Evolutionary conservation across 2,797 vertebrate species (phyloP).

Genomic region (Cygnus olor): DNA sequence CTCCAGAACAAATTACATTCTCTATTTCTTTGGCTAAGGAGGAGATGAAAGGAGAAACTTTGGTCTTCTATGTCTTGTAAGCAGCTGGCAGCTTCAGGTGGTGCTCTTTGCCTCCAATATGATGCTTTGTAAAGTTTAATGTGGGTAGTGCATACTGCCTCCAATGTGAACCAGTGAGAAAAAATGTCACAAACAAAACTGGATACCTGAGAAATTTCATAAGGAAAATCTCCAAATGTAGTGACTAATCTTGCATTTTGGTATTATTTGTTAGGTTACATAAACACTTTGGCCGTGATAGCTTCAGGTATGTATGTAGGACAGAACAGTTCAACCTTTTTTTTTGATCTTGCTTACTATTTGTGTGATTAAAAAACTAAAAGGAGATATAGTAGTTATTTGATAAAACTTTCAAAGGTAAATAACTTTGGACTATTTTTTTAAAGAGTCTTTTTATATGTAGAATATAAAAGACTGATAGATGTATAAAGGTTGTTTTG

Average conservation of each 20-base stretch:
- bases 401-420: not conserved
- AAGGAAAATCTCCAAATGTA: not conserved
- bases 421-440: not conserved
- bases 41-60: not conserved
- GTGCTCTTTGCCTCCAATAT: not conserved
- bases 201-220: not conserved
- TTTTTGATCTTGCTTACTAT: not conserved
- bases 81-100: not conserved
- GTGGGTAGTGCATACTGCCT: not conserved
- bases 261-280: not conserved
- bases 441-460: not conserved
- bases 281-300: not conserved
- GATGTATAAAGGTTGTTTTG: not conserved
- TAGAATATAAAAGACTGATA: not conserved
- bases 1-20: not conserved
- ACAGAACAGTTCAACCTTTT: not conserved
- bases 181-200: not conserved
- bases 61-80: not conserved
- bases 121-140: not conserved
- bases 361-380: not conserved
- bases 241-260: not conserved
- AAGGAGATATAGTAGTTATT: not conserved
- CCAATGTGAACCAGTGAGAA: not conserved
- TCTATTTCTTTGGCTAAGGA: not conserved
- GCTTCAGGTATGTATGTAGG: not conserved